Evolutionary conservation across 2,797 vertebrate species (phyloP), one percentile per base, ranked within the genome.

Genomic region (Melanotaenia pygmaea): DNA sequence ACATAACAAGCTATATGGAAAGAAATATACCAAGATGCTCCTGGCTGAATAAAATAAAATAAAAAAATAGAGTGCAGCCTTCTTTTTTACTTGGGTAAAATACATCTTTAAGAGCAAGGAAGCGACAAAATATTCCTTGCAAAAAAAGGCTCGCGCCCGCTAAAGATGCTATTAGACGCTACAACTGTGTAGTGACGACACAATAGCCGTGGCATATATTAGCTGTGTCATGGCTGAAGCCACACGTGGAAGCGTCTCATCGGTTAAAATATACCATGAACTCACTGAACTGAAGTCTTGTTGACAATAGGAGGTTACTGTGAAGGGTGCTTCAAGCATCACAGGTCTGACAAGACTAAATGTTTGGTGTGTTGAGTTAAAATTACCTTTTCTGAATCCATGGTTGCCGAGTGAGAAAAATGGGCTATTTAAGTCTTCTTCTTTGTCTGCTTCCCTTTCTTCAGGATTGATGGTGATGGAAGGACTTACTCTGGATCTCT

Each of bases 301-400:
- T 20, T 20, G 40, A 43, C 14, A 16, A 18, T 16, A 18, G 16
- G 18, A 20, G 5, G 22, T 20, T 3, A 7, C 40, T 6, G 30
- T 5, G n/a, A 38, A 51, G 50, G 18, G 43, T 4, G 6, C 18
- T 30, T 32, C 43, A 2, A 6, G n/a, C 13, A 65, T 57, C 22
- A 0, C 74, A 2, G 54, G 86, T 81, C 22, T 26, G 34, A 59
- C 74, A 1, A 32, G 58, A 4, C 47, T 38, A 1, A 13, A 50
- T 20, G 7, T 5, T 22, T 24, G 32, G 0, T 7, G 35, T 32
- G 13, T 4, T 20, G 11, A 51, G 18, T 20, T 5, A 38, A 54
- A 64, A 12, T 76, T 91, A 94, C 93, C 92, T 93, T 94, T 77
- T 76, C 91, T 0, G 91, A 68, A 16, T 93, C 93, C 93, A 94